phyloP scores from a whole-genome alignment of 2,888 invertebrate genomes.

The Calameuta idolon region DNA sequence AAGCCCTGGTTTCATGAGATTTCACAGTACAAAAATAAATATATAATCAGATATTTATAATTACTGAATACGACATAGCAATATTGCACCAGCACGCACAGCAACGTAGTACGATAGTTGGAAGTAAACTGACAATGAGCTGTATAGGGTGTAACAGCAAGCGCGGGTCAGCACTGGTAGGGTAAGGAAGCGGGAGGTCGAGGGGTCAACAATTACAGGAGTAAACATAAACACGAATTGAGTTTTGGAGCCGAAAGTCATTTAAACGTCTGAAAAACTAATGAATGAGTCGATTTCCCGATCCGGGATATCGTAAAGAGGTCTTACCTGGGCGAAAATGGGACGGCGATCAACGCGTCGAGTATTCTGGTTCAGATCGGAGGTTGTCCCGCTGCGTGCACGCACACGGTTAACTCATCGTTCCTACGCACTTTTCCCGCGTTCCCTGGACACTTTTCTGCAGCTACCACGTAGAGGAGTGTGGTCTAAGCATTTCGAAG shows the following conservation, averaged over 20 bases:
- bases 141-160: not conserved
- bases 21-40: not conserved
- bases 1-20: not conserved
- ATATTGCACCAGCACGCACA: not conserved
- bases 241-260: conserved; percentile 21
- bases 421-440: conserved; percentile 44
- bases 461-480: conserved; percentile 37
- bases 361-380: conserved; percentile 10
- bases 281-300: not conserved
- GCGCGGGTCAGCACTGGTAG: conserved; percentile 10
- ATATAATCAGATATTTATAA: not conserved
- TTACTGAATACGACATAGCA: not conserved
- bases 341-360: conserved; percentile 7
- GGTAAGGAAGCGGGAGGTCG: conserved; percentile 9
- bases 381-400: conserved; percentile 32
- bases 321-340: not conserved
- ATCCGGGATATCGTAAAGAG: not conserved
- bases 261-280: conserved; percentile 4
- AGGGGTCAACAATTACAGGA: conserved; percentile 53
- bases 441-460: conserved; percentile 31
- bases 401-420: conserved; percentile 60
- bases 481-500: conserved; percentile 6
- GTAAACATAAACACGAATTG: conserved; percentile 63
- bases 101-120: not conserved
- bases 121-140: not conserved